Base-by-base conservation (phyloP, 2,888 invertebrate genomes). In the Clitarchus hookeri region DNA sequence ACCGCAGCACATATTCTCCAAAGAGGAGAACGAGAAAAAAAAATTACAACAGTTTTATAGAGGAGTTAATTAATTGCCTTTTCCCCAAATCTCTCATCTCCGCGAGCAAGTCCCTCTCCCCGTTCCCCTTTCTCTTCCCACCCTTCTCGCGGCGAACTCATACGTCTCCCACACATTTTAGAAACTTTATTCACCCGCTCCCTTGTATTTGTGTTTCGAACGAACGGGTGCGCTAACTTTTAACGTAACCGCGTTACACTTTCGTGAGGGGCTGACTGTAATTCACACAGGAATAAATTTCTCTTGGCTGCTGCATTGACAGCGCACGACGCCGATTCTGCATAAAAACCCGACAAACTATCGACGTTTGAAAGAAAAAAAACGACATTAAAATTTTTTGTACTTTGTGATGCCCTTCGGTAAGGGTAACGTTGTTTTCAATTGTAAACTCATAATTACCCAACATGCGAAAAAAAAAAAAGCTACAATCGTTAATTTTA, bases 51-150 rank as follows among this genome's bases (percentile, higher is more conserved):
- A 65, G 65, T 11, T 65, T 65, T 65, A 65, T 65, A 65, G 65
- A n/a, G 65, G 65, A 65, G 65, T 65, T 65, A 65, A 65, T 65
- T 65, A 65, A 65, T 65, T 65, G 65, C 65, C 65, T 65, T 65
- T 65, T 48, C 16, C 65, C 65, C 65, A 11, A 65, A 65, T 65
- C 65, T 19, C 65, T 65, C n/a, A 6, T n/a, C n/a, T 65, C 65
- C 8, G 3, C 65, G 65, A 23, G 48, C 23, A 19, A 23, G 23
- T 65, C n/a, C n/a, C n/a, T n/a, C n/a, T n/a, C n/a, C n/a, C n/a
- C n/a, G n/a, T n/a, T n/a, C n/a, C n/a, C n/a, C n/a, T n/a, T n/a
- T n/a, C 65, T n/a, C 65, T 19, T 65, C 23, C 65, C 65, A 9
- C 13, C 65, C n/a, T n/a, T 3, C 23, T 23, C 65, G 6, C 65